Evolutionary conservation across 2,888 invertebrate species (phyloP), one percentile per base, ranked within the genome.

Genomic region (Euplagia quadripunctaria): DNA sequence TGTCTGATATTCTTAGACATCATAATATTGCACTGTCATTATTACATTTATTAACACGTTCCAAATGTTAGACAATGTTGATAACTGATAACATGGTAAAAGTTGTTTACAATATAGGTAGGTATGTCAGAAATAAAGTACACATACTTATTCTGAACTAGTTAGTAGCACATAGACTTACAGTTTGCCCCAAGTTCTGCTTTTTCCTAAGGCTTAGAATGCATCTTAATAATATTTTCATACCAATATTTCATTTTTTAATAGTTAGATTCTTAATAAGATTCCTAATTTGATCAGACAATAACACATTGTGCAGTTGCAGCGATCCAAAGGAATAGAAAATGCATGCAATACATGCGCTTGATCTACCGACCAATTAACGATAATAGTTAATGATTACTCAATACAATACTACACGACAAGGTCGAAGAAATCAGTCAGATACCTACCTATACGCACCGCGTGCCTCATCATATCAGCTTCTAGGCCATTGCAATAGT

Each of bases 391-490:
- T 77, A 78, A 73, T 72, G n/a, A 78, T 84, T 82, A 82, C 73
- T 77, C 76, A 78, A 82, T 6, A 31, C 31, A 61, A 31, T 7
- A 55, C 76, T 73, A 80, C 74, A 76, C 31, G 72, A 76, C 80
- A 83, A 85, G 84, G 84, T 79, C 74, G 78, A 76, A 78, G 80
- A 82, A 84, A 85, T 85, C 83, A 75, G 80, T 66, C 77, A 64
- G 73, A 67, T 72, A 74, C 64, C 72, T 77, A 76, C 42, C 31
- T 31, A 31, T 1, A 58, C 16, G 20, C 5, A 7, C 43, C 58
- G 61, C 20, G 58, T 58, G 61, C 20, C 51, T 17, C 46, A 63
- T 49, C 17, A 49, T 43, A 58, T 58, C 68, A 41, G 16, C 41
- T 67, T 52, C 42, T 64, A 17, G 42, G 17, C 12, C 52, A 49